These are phyloP conservation scores for Pachycephala philippinensis DNA, from an alignment of 2,113 vertebrate genomes.

Conservation along the genomic window DNA sequence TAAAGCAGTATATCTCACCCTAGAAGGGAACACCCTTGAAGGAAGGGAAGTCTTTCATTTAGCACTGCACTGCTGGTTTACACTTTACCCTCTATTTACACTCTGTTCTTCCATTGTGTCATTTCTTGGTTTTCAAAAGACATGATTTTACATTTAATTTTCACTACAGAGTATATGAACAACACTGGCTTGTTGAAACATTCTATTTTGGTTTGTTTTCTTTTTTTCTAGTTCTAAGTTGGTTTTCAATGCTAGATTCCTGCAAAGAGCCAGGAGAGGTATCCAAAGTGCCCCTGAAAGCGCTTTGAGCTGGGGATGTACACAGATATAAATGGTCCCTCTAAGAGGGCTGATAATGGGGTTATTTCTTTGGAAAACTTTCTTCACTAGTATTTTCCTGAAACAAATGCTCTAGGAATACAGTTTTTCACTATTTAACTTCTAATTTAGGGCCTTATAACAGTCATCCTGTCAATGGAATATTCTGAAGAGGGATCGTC, in stretches of 20 bases:
- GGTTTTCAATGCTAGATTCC: background rate
- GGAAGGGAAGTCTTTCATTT: background rate
- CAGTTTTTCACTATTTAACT: background rate
- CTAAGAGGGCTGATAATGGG: background rate
- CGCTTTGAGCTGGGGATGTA: background rate
- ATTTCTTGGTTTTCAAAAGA: background rate
- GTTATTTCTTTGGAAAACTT: background rate
- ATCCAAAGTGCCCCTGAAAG: rapidly evolving
- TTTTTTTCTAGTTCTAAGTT: background rate
- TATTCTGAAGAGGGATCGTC: background rate
- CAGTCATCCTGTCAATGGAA: background rate
- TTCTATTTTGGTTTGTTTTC: background rate
- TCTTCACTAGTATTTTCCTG: background rate
- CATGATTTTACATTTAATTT: background rate
- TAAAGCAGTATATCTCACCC: background rate
- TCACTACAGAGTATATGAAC: background rate
- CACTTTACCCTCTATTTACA: background rate
- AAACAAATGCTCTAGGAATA: background rate
- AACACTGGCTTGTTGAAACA: background rate
- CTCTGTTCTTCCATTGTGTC: background rate
- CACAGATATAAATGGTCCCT: background rate
- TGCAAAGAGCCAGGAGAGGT: background rate
- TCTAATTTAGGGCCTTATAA: background rate
- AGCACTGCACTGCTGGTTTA: background rate
- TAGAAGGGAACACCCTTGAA: background rate